Percentiles rank a stretch among this genome's conserved stretches.
These are phyloP conservation scores for Eretmocerus hayati DNA, from an alignment of 2,888 invertebrate species.

Conservation along the genomic window DNA sequence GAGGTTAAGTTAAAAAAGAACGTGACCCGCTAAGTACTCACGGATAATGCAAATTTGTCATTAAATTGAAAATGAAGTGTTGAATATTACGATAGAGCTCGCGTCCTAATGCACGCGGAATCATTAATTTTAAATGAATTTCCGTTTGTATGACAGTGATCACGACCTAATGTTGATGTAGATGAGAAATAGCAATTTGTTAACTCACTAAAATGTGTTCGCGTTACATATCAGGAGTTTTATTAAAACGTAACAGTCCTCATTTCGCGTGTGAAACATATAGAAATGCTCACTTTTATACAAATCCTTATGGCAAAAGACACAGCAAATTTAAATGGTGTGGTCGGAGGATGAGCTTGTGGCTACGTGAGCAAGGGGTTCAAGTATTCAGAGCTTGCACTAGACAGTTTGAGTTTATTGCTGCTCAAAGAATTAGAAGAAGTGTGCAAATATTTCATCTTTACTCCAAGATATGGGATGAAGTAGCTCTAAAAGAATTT, in stretches of 20 bases:
- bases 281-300: constrained; percentile 5
- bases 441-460: constrained; percentile 59
- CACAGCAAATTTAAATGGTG: constrained; percentile 30
- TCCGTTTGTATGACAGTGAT: too few relatives aligned
- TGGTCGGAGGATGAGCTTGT: constrained; percentile 29
- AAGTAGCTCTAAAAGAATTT: constrained; percentile 53
- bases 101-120: too few relatives aligned
- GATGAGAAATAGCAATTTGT: too few relatives aligned
- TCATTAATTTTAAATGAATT: too few relatives aligned
- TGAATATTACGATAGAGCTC: too few relatives aligned
- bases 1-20: too few relatives aligned
- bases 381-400: constrained; percentile 33
- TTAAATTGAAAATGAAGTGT: too few relatives aligned
- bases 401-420: constrained; percentile 39
- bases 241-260: constrained; percentile 24
- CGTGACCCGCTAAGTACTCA: too few relatives aligned
- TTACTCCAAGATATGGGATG: constrained; percentile 59
- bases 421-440: constrained; percentile 56
- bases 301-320: constrained; percentile 15
- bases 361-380: constrained; percentile 35
- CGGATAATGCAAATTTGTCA: too few relatives aligned
- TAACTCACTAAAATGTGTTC: constrained; percentile 21
- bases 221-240: constrained; percentile 24
- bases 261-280: constrained; percentile 10
- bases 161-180: too few relatives aligned